Percentiles rank a stretch among this genome's conserved stretches.
Evolutionary conservation across 2,113 vertebrate species (phyloP).

Genomic region (Neolamprologus ventralis): DNA sequence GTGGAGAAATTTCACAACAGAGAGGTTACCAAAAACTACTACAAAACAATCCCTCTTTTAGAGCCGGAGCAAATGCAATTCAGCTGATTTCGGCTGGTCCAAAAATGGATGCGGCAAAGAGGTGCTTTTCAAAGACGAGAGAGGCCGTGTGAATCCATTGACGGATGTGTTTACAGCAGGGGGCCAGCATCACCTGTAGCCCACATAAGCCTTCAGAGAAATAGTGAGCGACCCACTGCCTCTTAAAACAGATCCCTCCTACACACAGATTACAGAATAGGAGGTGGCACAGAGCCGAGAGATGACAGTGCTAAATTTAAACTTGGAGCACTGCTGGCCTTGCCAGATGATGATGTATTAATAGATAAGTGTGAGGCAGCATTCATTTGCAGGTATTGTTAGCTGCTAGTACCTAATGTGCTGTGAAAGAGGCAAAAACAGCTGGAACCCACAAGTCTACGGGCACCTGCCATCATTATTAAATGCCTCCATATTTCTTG

Average conservation of each 20-base stretch:
- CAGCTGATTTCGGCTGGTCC: not conserved
- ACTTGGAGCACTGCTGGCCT: constrained; percentile 32
- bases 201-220: not conserved
- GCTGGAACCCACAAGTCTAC: not conserved
- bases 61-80: not conserved
- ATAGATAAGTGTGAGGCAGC: constrained; percentile 57
- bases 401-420: not conserved
- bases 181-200: constrained; percentile 23
- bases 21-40: not conserved
- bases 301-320: constrained; percentile 68
- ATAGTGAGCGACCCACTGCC: not conserved
- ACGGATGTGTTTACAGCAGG: not conserved
- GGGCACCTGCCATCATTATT: not conserved
- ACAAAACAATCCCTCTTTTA: not conserved
- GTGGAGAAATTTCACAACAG: not conserved
- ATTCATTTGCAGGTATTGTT: constrained; percentile 35
- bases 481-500: not conserved
- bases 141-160: not conserved
- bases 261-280: constrained; percentile 36
- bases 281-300: constrained; percentile 45
- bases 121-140: not conserved
- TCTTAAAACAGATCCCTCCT: constrained; percentile 25
- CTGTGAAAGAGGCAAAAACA: not conserved
- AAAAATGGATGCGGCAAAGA: not conserved
- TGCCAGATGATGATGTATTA: constrained; percentile 55